These are phyloP conservation scores for Enteromius afrohamiltoni DNA, from an alignment of 2,797 vertebrate genomes.

Conservation along the genomic window DNA sequence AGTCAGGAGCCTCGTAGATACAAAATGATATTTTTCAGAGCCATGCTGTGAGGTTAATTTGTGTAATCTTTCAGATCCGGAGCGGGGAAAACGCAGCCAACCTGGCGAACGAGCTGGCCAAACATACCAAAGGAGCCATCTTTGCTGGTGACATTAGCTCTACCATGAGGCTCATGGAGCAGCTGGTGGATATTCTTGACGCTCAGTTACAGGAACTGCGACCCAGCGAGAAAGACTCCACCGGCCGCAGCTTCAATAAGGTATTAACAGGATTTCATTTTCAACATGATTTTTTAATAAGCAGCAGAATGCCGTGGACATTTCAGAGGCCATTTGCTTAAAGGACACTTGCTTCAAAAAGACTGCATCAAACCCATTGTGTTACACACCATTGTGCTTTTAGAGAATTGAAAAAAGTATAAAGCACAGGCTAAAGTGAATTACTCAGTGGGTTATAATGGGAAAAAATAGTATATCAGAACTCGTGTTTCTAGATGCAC, in stretches of 20 bases:
- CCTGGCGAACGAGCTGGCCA: slow-evolving; percentile 88
- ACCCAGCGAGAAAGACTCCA: slow-evolving; percentile 87
- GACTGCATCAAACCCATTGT: slow-evolving; percentile 6
- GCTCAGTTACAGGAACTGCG: slow-evolving; percentile 87
- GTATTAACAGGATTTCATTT: slow-evolving; percentile 66
- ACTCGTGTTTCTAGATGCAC: neutral
- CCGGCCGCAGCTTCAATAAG: slow-evolving; percentile 89
- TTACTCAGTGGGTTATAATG: neutral
- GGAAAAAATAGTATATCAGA: neutral
- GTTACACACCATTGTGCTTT: slow-evolving; percentile 13
- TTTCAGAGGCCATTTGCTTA: slow-evolving; percentile 30
- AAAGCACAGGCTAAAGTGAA: neutral
- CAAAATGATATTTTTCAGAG: slow-evolving; percentile 64
- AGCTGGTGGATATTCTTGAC: slow-evolving; percentile 88
- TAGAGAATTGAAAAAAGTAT: neutral
- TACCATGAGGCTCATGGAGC: slow-evolving; percentile 87
- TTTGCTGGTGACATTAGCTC: slow-evolving; percentile 89
- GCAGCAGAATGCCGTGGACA: neutral
- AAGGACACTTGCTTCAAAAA: slow-evolving; percentile 20
- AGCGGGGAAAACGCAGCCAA: slow-evolving; percentile 91
- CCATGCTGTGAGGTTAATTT: slow-evolving; percentile 75
- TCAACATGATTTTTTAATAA: slow-evolving; percentile 17
- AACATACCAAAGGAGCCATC: slow-evolving; percentile 87
- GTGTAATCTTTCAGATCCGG: slow-evolving; percentile 84
- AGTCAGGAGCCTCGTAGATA: slow-evolving; percentile 60